These are phyloP conservation scores for Eupleurogrammus muticus DNA, from an alignment of 2,797 vertebrate species.

Conservation along the genomic window DNA sequence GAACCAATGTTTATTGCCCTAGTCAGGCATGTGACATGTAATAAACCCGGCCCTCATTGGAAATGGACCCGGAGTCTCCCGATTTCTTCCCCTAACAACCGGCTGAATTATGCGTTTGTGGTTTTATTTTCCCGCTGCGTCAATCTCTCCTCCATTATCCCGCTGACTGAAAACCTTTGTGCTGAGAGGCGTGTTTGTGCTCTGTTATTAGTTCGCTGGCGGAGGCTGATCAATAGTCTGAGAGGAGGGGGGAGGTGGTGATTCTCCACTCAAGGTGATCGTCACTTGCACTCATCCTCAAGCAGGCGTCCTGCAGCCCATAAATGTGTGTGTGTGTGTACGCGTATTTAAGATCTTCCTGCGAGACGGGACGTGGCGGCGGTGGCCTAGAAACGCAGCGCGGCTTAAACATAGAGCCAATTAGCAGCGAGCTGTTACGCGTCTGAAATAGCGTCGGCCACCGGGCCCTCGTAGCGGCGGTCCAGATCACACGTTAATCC, in stretches of 20 bases:
- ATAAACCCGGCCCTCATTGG: too few species aligned
- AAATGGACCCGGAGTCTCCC: too few species aligned
- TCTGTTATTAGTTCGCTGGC: slow-evolving; percentile 29
- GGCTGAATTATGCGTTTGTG: too few species aligned
- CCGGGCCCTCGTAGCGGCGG: slow-evolving; percentile 41
- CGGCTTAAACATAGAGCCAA: slow-evolving; percentile 52
- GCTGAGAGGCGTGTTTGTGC: too few species aligned
- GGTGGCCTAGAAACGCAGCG: slow-evolving; percentile 37
- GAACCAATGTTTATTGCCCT: too few species aligned
- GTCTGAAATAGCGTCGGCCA: slow-evolving; percentile 59
- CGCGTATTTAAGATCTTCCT: slow-evolving; percentile 18
- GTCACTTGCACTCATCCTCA: slow-evolving; percentile 24
- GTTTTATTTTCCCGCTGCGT: too few species aligned
- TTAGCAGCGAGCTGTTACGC: slow-evolving; percentile 38
- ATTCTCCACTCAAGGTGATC: slow-evolving; percentile 4
- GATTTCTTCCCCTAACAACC: too few species aligned
- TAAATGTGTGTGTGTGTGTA: slow-evolving; percentile 15
- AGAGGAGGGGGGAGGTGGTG: slow-evolving; percentile 22
- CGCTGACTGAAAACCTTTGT: too few species aligned
- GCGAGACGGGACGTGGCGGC: slow-evolving; percentile 15
- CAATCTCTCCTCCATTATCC: too few species aligned
- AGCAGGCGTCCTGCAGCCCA: slow-evolving; percentile 4
- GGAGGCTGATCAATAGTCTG: slow-evolving; percentile 48
- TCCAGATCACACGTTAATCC: slow-evolving; percentile 67
- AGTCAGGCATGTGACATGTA: too few species aligned